Evolutionary conservation across 2,797 vertebrate genomes (phyloP).

Genomic region (Phrynocephalus guinanensis): DNA sequence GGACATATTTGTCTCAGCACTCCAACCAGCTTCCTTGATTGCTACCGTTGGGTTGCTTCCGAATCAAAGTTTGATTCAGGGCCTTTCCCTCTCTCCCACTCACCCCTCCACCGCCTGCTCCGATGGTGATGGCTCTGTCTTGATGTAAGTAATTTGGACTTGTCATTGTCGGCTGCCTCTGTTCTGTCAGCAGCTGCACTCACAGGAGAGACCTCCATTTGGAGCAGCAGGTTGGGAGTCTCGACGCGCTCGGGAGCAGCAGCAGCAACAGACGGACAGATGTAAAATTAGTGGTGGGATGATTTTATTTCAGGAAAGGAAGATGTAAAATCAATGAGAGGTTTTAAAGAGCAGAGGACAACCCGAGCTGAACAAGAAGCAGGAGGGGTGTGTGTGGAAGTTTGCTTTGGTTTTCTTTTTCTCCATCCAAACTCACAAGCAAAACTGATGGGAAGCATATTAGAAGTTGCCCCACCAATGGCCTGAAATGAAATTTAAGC

Average conservation of each 20-base stretch:
- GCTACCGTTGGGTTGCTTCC: background rate
- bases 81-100: too few relatives aligned
- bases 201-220: conserved; percentile 36
- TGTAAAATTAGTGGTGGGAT: conserved; percentile 45
- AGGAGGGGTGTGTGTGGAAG: background rate
- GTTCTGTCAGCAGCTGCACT: conserved; percentile 29
- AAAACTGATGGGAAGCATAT: background rate
- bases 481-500: background rate
- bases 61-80: conserved; percentile 21
- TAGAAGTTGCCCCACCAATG: background rate
- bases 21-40: background rate
- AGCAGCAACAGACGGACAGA: conserved; percentile 42
- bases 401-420: background rate
- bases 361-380: conserved; percentile 26
- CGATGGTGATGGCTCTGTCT: background rate
- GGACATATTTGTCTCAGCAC: too few relatives aligned
- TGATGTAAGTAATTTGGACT: conserved; percentile 19
- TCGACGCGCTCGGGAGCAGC: conserved; percentile 43
- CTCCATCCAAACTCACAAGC: background rate
- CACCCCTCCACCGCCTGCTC: background rate
- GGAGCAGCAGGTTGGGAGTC: conserved; percentile 29
- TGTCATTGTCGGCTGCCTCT: conserved; percentile 2
- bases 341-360: conserved; percentile 28
- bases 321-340: conserved; percentile 46
- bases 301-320: conserved; percentile 30